A percentile compares a stretch with the other conserved stretches of the same genome.
These are phyloP conservation scores for Lathamus discolor DNA, from an alignment of 2,113 vertebrate species.

Conservation along the genomic window DNA sequence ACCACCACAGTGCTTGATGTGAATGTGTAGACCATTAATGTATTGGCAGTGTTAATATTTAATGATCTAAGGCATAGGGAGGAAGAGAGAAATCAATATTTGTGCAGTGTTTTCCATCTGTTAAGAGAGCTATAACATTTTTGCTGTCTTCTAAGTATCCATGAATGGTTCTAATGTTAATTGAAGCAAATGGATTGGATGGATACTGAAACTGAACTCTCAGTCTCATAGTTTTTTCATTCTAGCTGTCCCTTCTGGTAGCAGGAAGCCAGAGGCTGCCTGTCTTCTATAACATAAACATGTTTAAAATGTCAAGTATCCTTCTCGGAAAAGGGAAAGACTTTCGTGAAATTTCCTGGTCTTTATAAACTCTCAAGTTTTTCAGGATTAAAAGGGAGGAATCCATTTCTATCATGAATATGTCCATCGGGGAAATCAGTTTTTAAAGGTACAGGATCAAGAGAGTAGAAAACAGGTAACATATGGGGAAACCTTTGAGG, in stretches of 20 bases:
- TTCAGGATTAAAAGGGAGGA: background rate
- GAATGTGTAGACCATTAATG: background rate
- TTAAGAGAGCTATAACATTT: background rate
- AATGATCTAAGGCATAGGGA: background rate
- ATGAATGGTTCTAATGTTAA: background rate
- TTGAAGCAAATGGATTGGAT: background rate
- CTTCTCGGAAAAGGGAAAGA: background rate
- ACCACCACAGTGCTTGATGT: background rate
- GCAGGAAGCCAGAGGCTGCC: background rate
- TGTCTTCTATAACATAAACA: background rate
- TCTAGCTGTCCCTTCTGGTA: background rate
- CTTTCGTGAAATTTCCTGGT: background rate
- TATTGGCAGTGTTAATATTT: slow-evolving; percentile 48
- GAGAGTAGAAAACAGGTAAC: background rate
- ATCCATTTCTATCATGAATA: background rate
- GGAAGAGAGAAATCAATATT: slow-evolving; percentile 30
- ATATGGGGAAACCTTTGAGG: background rate
- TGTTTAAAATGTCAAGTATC: background rate
- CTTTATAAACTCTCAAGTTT: background rate
- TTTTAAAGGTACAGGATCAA: background rate
- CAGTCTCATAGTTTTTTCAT: background rate
- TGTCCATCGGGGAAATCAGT: background rate
- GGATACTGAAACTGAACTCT: background rate
- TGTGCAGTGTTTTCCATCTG: background rate
- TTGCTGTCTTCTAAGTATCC: background rate